A percentile compares a stretch with the other conserved stretches of the same genome.
Evolutionary conservation across 2,113 vertebrate genomes (phyloP).

Genomic region (Eidolon helvum): DNA sequence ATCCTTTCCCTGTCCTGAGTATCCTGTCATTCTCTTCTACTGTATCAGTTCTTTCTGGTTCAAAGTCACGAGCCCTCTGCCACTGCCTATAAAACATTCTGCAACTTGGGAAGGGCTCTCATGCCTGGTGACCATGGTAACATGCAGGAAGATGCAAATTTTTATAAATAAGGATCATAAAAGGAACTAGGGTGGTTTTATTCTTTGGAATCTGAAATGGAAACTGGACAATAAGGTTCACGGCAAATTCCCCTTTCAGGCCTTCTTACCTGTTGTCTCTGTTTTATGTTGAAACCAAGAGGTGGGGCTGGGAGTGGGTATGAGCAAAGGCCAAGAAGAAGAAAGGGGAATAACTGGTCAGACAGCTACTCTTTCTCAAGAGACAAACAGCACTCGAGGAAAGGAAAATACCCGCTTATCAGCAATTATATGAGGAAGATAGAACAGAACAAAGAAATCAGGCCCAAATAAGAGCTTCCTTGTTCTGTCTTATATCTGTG

Average conservation of each 20-base stretch:
- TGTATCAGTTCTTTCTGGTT: neutral
- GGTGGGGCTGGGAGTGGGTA: neutral
- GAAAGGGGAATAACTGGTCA: neutral
- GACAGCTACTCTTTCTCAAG: neutral
- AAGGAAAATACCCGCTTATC: neutral
- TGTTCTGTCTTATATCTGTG: neutral
- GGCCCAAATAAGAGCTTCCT: neutral
- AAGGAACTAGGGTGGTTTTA: neutral
- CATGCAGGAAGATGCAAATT: neutral
- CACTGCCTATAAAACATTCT: neutral
- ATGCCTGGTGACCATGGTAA: neutral
- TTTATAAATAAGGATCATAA: neutral
- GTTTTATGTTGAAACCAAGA: neutral
- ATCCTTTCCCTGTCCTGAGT: no score
- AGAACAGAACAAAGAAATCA: neutral
- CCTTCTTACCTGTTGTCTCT: neutral
- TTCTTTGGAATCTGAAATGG: neutral
- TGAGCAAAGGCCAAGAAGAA: neutral
- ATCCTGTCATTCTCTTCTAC: neutral
- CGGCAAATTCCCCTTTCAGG: neutral
- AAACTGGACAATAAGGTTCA: neutral
- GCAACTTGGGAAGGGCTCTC: neutral
- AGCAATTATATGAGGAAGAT: neutral
- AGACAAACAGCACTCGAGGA: conserved; percentile 27
- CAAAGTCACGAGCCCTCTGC: neutral